Evolutionary conservation across 2,888 invertebrate genomes (phyloP), one percentile per base, ranked within the genome.

Genomic region (Glaucopsyche alexis): DNA sequence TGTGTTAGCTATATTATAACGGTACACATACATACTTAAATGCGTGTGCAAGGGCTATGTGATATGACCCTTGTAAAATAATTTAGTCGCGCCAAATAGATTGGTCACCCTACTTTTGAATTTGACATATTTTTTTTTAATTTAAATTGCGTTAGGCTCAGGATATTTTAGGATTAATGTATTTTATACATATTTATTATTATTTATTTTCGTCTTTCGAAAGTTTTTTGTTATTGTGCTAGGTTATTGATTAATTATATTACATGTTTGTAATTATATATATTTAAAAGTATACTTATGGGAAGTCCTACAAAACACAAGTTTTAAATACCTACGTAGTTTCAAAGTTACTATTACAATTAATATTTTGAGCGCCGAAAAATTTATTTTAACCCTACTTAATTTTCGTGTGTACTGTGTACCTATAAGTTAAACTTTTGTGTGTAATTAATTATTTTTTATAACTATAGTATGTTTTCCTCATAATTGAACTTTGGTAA

Each of bases 1-100:
- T 29, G 85, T 86, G 84, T 85, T 84, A 80, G 83, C 84, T 81
- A 81, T 80, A 82, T 89, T 80, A 82, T 89, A 90, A 89, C 89
- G 87, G 88, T 84, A 85, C 79, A 82, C 83, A 83, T 79, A 82
- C 84, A 81, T 83, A 82, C 79, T 84, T 80, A 84, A 83, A 88
- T 87, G 88, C 86, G 81, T 80, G 87, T 88, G 88, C 89, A 85
- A 78, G 78, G 81, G 76, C 74, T 75, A 72, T 67, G 29, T 49
- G 29, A 3, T 29, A 29, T 3, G 47, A 47, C 49, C 69, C 69
- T 49, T 66, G 60, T 55, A 19, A 55, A 55, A 55, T 16, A 60
- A 60, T 29, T 60, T 29, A 60, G 29, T 14, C 60, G 29, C 29
- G 38, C 29, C 60, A 60, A 60, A 60, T 38, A 60, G 29, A 60